Conservation (phyloP, 2,113 vertebrate genomes). For the Accipiter virgatus region DNA sequence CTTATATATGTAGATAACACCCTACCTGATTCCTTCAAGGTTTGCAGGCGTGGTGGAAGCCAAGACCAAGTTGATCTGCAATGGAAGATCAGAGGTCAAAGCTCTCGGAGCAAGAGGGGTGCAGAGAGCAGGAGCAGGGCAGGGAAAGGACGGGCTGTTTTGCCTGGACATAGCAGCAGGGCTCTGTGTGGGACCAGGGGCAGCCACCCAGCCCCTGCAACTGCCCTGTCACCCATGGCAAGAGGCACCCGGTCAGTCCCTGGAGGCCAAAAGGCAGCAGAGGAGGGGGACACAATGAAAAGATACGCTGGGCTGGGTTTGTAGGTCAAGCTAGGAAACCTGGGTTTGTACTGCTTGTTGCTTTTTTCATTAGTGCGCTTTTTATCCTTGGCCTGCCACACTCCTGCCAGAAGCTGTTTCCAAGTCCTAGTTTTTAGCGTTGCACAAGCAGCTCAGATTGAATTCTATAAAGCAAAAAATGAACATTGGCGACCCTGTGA, state of each 20-base stretch:
- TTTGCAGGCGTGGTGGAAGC: neutral
- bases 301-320: neutral
- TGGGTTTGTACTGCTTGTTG: neutral
- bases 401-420: neutral
- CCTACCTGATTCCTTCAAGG: neutral
- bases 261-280: neutral
- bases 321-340: neutral
- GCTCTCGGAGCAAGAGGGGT: neutral
- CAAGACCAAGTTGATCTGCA: neutral
- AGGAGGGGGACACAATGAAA: neutral
- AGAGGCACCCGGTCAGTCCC: neutral
- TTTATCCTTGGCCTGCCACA: neutral
- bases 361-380: neutral
- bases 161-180: neutral
- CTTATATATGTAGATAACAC: neutral
- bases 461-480: neutral
- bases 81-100: neutral
- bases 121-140: neutral
- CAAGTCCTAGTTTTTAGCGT: neutral
- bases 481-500: neutral
- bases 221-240: rapidly evolving
- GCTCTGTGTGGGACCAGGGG: neutral
- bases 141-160: neutral
- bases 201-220: neutral
- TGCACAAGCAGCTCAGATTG: neutral